Conservation (phyloP, 2,113 vertebrate genomes). For the Rhinoptilus africanus region DNA sequence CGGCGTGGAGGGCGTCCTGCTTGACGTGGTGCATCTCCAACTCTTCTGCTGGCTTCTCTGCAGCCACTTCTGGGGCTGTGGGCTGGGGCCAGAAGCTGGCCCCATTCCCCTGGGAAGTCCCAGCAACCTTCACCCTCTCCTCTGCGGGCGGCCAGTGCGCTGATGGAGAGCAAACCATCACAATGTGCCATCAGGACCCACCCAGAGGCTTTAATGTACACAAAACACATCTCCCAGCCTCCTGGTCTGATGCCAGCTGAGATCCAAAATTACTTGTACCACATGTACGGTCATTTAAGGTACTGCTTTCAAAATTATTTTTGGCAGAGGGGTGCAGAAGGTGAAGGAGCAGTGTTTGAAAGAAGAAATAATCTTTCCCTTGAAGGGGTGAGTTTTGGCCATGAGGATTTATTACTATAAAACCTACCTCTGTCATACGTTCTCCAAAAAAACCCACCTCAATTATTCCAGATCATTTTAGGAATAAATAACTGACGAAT, state of each 20-base stretch:
- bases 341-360: not conserved
- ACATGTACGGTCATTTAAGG: not conserved
- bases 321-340: not conserved
- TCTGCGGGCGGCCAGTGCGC: not conserved
- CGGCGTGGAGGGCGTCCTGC: not conserved
- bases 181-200: not conserved
- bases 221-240: not conserved
- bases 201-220: rapidly evolving
- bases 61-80: not conserved
- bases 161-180: not conserved
- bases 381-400: not conserved
- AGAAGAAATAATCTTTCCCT: not conserved
- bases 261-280: not conserved
- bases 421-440: not conserved
- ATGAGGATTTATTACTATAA: not conserved
- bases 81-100: not conserved
- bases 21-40: rapidly evolving
- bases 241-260: not conserved
- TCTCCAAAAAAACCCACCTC: not conserved
- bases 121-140: not conserved
- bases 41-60: not conserved
- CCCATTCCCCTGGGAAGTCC: not conserved
- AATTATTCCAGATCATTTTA: not conserved
- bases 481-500: not conserved
- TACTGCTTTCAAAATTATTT: not conserved